Conservation (phyloP, 2,113 vertebrate genomes). For the Lontra canadensis region DNA sequence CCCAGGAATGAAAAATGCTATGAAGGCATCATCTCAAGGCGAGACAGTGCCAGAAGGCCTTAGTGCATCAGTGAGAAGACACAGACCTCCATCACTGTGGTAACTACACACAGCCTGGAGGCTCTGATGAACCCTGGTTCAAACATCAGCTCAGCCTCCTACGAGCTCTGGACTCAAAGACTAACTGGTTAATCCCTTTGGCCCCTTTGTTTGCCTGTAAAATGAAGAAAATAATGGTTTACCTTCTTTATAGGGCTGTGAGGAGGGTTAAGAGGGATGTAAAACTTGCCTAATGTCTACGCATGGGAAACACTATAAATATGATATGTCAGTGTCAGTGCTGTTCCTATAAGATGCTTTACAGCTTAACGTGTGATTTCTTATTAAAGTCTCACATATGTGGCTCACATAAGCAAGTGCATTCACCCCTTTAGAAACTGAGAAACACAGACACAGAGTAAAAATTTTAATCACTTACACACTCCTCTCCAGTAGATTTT, state of each 20-base stretch:
- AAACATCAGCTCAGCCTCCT: not conserved
- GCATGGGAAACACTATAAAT: not conserved
- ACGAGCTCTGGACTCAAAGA: not conserved
- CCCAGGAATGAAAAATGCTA: not conserved
- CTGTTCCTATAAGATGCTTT: not conserved
- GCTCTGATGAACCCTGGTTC: not conserved
- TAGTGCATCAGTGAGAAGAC: not conserved
- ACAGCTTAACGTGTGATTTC: not conserved
- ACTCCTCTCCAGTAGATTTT: conserved; percentile 27
- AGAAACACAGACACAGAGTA: conserved; percentile 1
- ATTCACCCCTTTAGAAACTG: not conserved
- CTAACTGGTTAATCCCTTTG: not conserved
- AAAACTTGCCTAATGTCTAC: not conserved
- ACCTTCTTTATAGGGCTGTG: not conserved
- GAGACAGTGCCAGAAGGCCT: not conserved
- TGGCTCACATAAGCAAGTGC: not conserved
- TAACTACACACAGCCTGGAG: not conserved
- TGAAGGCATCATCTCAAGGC: not conserved
- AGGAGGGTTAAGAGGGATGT: not conserved
- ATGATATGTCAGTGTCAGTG: accelerated
- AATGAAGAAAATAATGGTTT: not conserved
- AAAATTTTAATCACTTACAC: not conserved
- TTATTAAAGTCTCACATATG: not conserved
- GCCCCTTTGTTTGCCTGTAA: not conserved
- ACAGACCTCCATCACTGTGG: not conserved